These are phyloP conservation scores for Leucoraja ocellata DNA, from an alignment of 2,797 vertebrate genomes.

Conservation along the genomic window DNA sequence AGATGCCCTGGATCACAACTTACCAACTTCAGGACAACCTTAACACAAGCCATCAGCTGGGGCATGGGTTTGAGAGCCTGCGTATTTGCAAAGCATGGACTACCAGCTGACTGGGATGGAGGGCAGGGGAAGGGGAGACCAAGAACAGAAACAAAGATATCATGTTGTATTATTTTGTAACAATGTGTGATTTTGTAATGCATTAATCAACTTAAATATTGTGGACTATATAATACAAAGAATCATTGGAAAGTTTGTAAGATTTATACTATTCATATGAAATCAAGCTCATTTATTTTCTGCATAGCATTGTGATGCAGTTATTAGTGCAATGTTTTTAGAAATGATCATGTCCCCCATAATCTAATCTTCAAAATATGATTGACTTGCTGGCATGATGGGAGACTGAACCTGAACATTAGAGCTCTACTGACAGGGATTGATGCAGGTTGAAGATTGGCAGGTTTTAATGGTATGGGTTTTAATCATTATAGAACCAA, in stretches of 20 bases:
- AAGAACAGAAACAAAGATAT: not conserved
- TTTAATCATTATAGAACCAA: not conserved
- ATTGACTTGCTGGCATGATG: not conserved
- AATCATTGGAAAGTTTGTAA: not conserved
- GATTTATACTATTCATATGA: not conserved
- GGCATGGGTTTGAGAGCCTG: not conserved
- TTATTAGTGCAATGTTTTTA: not conserved
- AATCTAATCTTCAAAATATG: not conserved
- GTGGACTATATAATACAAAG: not conserved
- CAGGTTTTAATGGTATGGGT: not conserved
- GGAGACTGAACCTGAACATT: not conserved
- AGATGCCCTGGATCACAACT: not conserved
- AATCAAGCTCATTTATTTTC: not conserved
- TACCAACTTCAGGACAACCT: not conserved
- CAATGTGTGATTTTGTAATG: conserved; percentile 8
- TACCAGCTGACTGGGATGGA: not conserved
- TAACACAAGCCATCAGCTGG: not conserved
- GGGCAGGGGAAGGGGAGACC: not conserved
- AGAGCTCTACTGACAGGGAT: not conserved
- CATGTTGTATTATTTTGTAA: conserved; percentile 1
- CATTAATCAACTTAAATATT: not conserved
- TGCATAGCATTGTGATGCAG: not conserved
- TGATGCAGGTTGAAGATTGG: not conserved
- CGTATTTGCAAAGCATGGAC: not conserved
- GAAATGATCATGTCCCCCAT: not conserved